Base-by-base conservation (phyloP, 1,140 invertebrate genomes). In the Trachymyrmex cornetzi region DNA sequence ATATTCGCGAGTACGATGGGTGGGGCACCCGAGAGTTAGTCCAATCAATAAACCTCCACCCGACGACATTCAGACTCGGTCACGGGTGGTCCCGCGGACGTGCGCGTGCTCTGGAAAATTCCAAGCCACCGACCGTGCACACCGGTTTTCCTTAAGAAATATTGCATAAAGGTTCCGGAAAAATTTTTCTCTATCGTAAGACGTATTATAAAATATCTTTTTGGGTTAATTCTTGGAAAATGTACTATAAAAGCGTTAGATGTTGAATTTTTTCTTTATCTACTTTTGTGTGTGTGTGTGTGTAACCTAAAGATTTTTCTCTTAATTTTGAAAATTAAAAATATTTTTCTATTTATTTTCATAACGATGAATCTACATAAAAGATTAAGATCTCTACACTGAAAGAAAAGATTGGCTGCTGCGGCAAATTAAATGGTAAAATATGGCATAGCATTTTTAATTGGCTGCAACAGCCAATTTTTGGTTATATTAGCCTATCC, bases 21-120 rank as follows among this genome's bases (percentile, higher is more conserved):
- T 91, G 89, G 85, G 85, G 91, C 90, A 85, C 63, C 66, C 66
- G 79, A 61, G 75, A 87, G 88, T 84, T 77, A 79, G 87, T 61
- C 88, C 81, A 88, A 92, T 92, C 92, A 87, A 92, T 92, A 92
- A 91, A 91, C 91, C 91, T 90, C 87, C 85, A 72, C 67, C 82
- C 75, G 57, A 63, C 89, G 82, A 88, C 85, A 86, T 87, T 87
- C 87, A 44, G 88, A 91, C 88, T 90, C 87, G 91, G 88, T 89
- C 84, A 85, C 86, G 87, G 66, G 80, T 89, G 57, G 85, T 88
- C 85, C 77, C 77, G 64, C 63, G 59, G 57, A 59, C 64, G 48
- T 69, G 84, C 63, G 38, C 81, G 67, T 34, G 63, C 64, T 67
- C 74, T 59, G 61, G 81, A 24, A 77, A 77, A 85, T 75, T 82